Percentiles rank a stretch among this genome's conserved stretches.
These are phyloP conservation scores for Spea multiplicata DNA, from an alignment of 2,113 vertebrate species.

Conservation along the genomic window DNA sequence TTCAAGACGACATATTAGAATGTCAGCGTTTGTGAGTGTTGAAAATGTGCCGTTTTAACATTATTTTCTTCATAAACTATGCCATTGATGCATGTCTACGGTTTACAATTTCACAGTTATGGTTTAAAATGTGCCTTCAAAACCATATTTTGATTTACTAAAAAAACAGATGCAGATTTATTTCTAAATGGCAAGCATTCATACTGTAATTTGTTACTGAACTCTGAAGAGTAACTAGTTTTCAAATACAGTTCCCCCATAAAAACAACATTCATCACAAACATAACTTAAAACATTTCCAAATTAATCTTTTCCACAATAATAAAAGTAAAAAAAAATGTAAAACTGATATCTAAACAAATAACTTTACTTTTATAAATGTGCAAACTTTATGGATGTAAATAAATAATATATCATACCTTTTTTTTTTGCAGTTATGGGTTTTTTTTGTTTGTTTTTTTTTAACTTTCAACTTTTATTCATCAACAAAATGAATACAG, in stretches of 20 bases:
- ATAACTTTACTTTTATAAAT: no score
- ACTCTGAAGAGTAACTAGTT: not conserved
- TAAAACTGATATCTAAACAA: no score
- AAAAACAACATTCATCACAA: no score
- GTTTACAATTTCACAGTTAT: not conserved
- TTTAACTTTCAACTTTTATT: no score
- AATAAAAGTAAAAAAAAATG: no score
- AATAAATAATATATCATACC: no score
- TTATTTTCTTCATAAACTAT: conserved; percentile 6
- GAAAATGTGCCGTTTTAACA: conserved; percentile 15
- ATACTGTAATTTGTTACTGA: not conserved
- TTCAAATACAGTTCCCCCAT: not conserved
- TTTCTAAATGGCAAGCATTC: not conserved
- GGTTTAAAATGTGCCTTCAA: not conserved
- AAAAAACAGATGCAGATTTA: not conserved
- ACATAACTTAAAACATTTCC: no score
- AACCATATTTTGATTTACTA: not conserved
- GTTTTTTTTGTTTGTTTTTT: no score
- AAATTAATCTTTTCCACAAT: no score
- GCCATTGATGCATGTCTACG: conserved; percentile 9
- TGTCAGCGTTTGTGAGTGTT: conserved; percentile 35
- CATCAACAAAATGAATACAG: no score
- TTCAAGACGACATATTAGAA: conserved; percentile 32
- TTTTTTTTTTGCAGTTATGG: no score
- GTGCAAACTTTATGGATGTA: no score